Percentiles rank a stretch among this genome's conserved stretches.
These are phyloP conservation scores for Drosophila borborema DNA, from an alignment of 2,888 invertebrate genomes.

Conservation along the genomic window DNA sequence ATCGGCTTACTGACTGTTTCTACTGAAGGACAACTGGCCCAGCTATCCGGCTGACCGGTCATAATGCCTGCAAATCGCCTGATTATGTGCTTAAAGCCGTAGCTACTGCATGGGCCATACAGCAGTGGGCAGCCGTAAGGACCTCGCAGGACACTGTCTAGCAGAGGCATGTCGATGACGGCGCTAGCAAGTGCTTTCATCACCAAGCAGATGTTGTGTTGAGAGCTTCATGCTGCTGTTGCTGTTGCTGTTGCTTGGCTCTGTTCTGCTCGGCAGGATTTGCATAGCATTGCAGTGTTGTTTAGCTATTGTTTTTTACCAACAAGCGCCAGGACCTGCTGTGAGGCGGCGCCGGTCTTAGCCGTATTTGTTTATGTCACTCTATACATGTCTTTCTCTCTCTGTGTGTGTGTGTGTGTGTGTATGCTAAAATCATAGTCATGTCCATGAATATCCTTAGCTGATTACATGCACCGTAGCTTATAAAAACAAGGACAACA, in stretches of 20 bases:
- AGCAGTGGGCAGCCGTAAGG: conserved; percentile 9
- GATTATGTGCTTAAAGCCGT: conserved; percentile 68
- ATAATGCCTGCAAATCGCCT: conserved; percentile 78
- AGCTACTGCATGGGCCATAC: conserved; percentile 29
- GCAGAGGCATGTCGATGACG: conserved; percentile 51
- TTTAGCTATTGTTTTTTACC: conserved; percentile 42
- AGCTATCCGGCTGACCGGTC: conserved; percentile 28
- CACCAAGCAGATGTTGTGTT: conserved; percentile 57
- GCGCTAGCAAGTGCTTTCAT: conserved; percentile 54
- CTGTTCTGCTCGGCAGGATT: conserved; percentile 50
- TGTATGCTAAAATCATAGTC: conserved; percentile 73
- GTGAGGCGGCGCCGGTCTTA: conserved; percentile 61
- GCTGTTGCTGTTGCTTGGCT: no score
- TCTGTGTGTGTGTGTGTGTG: conserved; percentile 27
- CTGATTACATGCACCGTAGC: conserved; percentile 76
- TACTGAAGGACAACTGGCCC: conserved; percentile 24
- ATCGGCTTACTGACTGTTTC: conserved; percentile 38
- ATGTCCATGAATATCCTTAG: conserved; percentile 78
- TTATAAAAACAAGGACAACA: conserved; percentile 69
- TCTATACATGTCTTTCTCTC: conserved; percentile 8
- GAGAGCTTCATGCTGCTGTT: conserved; percentile 55
- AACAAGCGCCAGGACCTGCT: conserved; percentile 58
- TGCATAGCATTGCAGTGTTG: conserved; percentile 71
- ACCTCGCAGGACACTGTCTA: conserved; percentile 14
- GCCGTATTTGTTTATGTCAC: conserved; percentile 8